These are phyloP conservation scores for Excalfactoria chinensis DNA, from an alignment of 2,113 vertebrate genomes.

Conservation along the genomic window DNA sequence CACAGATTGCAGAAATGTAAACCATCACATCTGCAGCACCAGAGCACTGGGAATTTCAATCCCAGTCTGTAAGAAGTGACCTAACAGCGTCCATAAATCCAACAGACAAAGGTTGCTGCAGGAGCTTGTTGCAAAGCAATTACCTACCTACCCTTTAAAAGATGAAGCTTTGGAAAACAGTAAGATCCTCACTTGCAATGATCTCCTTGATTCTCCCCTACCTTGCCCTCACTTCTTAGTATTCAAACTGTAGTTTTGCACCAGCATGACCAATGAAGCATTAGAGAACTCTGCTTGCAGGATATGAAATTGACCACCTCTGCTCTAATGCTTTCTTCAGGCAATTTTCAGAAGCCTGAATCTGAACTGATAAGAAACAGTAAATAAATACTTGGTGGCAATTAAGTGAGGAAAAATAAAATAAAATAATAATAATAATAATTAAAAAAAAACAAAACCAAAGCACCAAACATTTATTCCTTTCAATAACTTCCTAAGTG, in stretches of 20 bases:
- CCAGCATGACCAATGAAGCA: background rate
- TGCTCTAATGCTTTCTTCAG: background rate
- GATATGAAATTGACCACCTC: background rate
- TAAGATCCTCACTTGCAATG: background rate
- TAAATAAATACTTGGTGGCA: background rate
- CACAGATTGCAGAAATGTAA: background rate
- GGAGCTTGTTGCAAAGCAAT: background rate
- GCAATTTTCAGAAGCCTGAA: background rate
- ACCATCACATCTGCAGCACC: background rate
- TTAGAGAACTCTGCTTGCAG: background rate
- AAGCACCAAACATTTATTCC: background rate
- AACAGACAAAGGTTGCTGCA: background rate
- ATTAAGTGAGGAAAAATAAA: background rate
- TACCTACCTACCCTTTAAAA: background rate
- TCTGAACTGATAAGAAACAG: background rate
- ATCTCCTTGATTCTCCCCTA: background rate
- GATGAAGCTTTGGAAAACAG: background rate
- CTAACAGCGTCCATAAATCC: background rate
- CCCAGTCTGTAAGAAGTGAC: background rate
- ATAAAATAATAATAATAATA: no score
- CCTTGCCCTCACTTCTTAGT: background rate
- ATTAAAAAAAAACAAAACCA: no score
- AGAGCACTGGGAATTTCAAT: background rate
- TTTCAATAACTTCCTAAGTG: background rate
- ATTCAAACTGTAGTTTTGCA: background rate